Conservation (phyloP, 2,888 invertebrate species). For the Unio delphinus region DNA sequence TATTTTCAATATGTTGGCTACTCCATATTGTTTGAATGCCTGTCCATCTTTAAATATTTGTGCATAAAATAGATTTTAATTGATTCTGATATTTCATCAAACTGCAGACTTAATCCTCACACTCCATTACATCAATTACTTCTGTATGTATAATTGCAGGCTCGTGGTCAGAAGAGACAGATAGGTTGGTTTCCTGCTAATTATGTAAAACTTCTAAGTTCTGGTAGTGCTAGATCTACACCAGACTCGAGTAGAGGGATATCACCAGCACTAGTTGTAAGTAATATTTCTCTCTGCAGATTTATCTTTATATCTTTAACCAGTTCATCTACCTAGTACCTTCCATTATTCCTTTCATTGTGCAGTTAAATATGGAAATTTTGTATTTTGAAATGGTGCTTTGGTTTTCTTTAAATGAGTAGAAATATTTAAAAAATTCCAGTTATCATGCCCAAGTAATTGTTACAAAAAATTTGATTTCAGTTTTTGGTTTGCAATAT, state of each 20-base stretch:
- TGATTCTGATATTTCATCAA: not conserved
- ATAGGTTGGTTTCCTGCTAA: constrained; percentile 99
- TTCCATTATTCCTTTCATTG: too few relatives aligned
- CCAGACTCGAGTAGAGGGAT: constrained; percentile 54
- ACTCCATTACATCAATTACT: not conserved
- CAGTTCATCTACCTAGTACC: not conserved
- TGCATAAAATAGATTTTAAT: too few relatives aligned
- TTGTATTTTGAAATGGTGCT: too few relatives aligned
- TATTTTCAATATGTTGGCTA: too few relatives aligned
- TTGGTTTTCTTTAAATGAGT: too few relatives aligned
- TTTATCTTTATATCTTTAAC: not conserved
- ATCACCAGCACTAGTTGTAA: constrained; percentile 19
- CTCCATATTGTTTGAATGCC: too few relatives aligned
- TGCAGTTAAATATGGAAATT: too few relatives aligned
- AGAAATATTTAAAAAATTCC: too few relatives aligned
- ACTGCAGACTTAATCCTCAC: not conserved
- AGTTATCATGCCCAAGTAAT: too few relatives aligned
- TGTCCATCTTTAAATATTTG: too few relatives aligned
- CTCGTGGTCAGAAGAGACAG: constrained; percentile 83
- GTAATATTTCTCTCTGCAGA: constrained; percentile 3
- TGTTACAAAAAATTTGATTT: too few relatives aligned
- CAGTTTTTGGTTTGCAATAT: too few relatives aligned
- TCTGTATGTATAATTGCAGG: constrained; percentile 41
- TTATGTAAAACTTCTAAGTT: constrained; percentile 84
- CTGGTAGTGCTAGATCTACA: constrained; percentile 67